Percentiles rank a stretch among this genome's conserved stretches.
phyloP scores from a whole-genome alignment of 2,797 vertebrate genomes.

The Chaunax sp. region DNA sequence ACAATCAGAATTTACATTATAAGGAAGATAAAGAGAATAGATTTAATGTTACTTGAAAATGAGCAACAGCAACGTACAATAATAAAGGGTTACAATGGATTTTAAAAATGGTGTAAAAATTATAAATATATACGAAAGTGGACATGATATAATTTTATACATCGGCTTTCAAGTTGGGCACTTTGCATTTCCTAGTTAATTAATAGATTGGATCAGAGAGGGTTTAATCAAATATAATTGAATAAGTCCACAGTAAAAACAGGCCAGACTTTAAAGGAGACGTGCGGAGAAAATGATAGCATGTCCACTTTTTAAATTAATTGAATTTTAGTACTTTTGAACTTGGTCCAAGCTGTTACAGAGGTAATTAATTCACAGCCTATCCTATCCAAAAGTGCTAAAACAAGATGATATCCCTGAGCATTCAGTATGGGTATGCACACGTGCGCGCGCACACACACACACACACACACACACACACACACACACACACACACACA shows the following conservation, averaged over 20 bases:
- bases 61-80: slow-evolving; percentile 44
- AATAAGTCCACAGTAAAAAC: slow-evolving; percentile 88
- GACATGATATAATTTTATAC: slow-evolving; percentile 84
- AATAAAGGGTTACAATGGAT: slow-evolving; percentile 60
- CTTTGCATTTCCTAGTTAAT: slow-evolving; percentile 87
- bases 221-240: slow-evolving; percentile 90
- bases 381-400: slow-evolving; percentile 79
- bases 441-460: slow-evolving; percentile 22
- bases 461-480: neutral
- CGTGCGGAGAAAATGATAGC: slow-evolving; percentile 84
- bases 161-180: slow-evolving; percentile 83
- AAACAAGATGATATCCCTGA: slow-evolving; percentile 75
- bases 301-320: slow-evolving; percentile 89
- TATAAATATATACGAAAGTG: slow-evolving; percentile 82
- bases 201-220: slow-evolving; percentile 89
- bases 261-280: slow-evolving; percentile 85
- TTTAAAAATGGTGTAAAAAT: slow-evolving; percentile 58
- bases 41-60: slow-evolving; percentile 70
- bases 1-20: slow-evolving; percentile 67
- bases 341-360: slow-evolving; percentile 82
- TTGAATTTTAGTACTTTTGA: slow-evolving; percentile 89
- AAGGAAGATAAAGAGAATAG: slow-evolving; percentile 61
- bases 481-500: no score
- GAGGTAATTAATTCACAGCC: slow-evolving; percentile 83
- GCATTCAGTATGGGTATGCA: slow-evolving; percentile 19